Evolutionary conservation across 2,113 vertebrate genomes (phyloP).

Genomic region (Acanthisitta chloris): DNA sequence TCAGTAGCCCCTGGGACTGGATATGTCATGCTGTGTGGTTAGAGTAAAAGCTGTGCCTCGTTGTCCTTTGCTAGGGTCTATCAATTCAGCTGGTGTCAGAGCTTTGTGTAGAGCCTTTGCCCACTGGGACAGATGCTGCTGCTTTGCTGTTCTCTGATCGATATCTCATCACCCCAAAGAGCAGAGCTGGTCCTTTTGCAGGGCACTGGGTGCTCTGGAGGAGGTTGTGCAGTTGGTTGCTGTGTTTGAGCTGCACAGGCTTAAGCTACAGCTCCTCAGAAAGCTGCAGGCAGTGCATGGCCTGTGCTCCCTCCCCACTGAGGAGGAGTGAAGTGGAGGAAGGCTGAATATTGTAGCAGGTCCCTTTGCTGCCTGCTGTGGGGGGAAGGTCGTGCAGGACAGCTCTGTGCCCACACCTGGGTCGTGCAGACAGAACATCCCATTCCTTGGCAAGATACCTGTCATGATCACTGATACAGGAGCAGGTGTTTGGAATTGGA

Average conservation of each 20-base stretch:
- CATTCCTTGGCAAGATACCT: background rate
- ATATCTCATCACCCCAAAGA: background rate
- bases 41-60: background rate
- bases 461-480: background rate
- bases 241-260: background rate
- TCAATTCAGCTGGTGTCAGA: background rate
- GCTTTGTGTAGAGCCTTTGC: background rate
- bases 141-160: background rate
- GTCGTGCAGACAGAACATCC: background rate
- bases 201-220: background rate
- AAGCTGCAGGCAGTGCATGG: background rate
- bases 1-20: background rate
- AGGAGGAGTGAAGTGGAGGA: background rate
- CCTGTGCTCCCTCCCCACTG: background rate
- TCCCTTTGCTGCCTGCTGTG: background rate
- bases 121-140: background rate
- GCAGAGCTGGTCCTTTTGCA: background rate
- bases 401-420: background rate
- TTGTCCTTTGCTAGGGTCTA: background rate
- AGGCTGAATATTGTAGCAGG: background rate
- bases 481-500: background rate
- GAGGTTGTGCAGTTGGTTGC: background rate
- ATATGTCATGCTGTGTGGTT: background rate
- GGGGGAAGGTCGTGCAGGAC: background rate
- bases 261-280: background rate